Percentiles rank a stretch among this genome's conserved stretches.
These are phyloP conservation scores for Phrynosoma blainvillii DNA, from an alignment of 2,113 vertebrate genomes.

Conservation along the genomic window DNA sequence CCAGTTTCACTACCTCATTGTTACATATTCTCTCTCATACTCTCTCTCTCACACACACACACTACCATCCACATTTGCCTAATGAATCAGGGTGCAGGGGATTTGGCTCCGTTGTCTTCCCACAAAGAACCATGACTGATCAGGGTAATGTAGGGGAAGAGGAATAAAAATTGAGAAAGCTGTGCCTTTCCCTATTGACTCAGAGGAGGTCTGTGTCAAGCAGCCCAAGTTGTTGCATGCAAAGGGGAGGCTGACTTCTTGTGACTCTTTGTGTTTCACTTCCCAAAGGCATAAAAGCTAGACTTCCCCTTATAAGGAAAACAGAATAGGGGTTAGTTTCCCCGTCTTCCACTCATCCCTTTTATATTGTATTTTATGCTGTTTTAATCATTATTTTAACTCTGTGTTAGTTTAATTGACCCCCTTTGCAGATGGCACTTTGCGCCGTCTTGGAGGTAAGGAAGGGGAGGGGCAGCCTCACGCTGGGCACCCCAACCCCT, in stretches of 20 bases:
- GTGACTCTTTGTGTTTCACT: neutral
- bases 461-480: no score
- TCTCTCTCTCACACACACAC: conserved; percentile 24
- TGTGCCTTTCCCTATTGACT: neutral
- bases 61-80: conserved; percentile 22
- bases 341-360: neutral
- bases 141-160: neutral
- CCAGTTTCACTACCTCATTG: conserved; percentile 50
- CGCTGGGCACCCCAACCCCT: no score
- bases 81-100: conserved; percentile 41
- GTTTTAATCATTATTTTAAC: no score
- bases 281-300: neutral
- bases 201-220: neutral
- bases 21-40: neutral
- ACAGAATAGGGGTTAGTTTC: neutral
- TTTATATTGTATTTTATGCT: no score
- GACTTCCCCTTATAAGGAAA: neutral
- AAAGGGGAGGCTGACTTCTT: conserved; percentile 7
- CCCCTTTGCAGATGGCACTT: no score
- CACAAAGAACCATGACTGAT: neutral
- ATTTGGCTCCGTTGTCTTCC: conserved; percentile 14
- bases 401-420: no score
- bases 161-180: conserved; percentile 41
- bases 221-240: neutral
- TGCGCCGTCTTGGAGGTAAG: no score